Evolutionary conservation across 2,797 vertebrate species (phyloP).

Genomic region (Coendou prehensilis): DNA sequence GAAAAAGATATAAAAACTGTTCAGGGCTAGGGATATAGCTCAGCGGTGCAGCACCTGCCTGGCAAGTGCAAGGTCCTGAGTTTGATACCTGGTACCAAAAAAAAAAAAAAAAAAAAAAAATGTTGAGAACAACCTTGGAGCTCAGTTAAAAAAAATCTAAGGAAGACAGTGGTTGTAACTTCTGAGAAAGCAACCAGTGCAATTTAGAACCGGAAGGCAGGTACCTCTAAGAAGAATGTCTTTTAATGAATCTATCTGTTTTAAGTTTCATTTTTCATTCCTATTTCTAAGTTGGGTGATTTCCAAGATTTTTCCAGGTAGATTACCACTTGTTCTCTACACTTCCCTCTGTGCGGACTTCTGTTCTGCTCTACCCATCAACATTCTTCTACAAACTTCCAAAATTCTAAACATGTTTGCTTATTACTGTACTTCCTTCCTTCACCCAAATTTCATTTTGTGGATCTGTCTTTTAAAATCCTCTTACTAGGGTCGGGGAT

Average conservation of each 20-base stretch:
- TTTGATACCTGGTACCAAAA: no score
- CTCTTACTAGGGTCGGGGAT: not conserved
- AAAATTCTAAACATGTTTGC: not conserved
- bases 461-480: not conserved
- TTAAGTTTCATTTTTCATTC: not conserved
- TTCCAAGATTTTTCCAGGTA: not conserved
- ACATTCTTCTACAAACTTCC: not conserved
- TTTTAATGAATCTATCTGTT: not conserved
- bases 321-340: not conserved
- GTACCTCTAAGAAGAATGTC: not conserved
- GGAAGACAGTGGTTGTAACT: not conserved
- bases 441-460: not conserved
- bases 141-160: not conserved
- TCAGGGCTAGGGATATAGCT: no score
- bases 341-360: not conserved
- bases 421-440: not conserved
- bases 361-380: not conserved
- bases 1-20: not conserved
- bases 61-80: no score
- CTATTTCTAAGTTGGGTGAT: not conserved
- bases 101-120: not conserved
- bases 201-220: not conserved
- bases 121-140: not conserved
- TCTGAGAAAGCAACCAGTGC: not conserved
- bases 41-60: no score